These are phyloP conservation scores for Anseranas semipalmata DNA, from an alignment of 2,113 vertebrate genomes.

Conservation along the genomic window DNA sequence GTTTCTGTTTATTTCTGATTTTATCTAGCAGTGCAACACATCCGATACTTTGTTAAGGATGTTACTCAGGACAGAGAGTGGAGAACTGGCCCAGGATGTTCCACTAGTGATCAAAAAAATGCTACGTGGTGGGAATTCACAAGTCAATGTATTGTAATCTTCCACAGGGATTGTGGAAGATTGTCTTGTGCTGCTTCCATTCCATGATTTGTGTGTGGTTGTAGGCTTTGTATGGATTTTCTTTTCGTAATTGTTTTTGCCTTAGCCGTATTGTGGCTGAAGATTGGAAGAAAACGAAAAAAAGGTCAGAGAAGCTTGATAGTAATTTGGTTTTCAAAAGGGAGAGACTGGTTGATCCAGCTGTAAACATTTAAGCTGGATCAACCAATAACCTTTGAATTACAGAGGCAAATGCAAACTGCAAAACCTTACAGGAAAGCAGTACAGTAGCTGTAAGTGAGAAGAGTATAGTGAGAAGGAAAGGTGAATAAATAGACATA, in stretches of 20 bases:
- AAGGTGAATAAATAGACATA: background rate
- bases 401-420: background rate
- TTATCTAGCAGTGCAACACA: background rate
- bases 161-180: background rate
- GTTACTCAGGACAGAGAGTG: background rate
- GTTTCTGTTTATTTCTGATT: background rate
- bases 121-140: background rate
- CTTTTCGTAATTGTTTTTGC: background rate
- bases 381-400: background rate
- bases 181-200: background rate
- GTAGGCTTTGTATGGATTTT: background rate
- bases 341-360: background rate
- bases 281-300: background rate
- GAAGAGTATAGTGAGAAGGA: background rate
- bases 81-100: background rate
- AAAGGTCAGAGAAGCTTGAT: background rate
- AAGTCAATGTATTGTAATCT: background rate
- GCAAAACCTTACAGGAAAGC: background rate
- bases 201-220: background rate
- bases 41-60: background rate
- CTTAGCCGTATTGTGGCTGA: background rate
- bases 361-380: background rate
- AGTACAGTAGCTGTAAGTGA: background rate
- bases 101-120: background rate
- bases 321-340: slow-evolving; percentile 15